These are phyloP conservation scores for Drosophila pegasa DNA, from an alignment of 2,888 invertebrate species.

Conservation along the genomic window DNA sequence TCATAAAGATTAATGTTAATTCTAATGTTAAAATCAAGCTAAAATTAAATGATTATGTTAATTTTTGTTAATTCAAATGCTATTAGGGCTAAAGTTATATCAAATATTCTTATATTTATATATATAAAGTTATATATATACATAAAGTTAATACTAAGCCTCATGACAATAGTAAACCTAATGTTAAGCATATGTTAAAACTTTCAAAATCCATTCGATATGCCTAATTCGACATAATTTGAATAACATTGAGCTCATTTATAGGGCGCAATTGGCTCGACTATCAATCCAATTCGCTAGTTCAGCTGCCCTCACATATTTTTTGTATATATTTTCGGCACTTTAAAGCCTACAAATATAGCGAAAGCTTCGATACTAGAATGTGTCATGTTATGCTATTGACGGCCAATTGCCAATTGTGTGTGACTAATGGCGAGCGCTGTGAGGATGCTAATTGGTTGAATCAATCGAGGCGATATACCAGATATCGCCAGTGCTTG, in stretches of 20 bases:
- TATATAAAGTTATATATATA: too few species aligned
- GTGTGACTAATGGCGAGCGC: constrained; percentile 63
- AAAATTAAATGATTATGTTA: too few species aligned
- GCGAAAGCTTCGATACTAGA: constrained; percentile 27
- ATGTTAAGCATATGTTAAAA: not conserved
- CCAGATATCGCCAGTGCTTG: not conserved
- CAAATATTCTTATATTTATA: too few species aligned
- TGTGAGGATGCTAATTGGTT: constrained; percentile 67
- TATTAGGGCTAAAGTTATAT: too few species aligned
- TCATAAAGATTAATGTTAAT: not conserved
- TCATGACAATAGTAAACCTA: too few species aligned
- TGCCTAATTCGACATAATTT: not conserved
- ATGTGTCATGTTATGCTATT: constrained; percentile 38
- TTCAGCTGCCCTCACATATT: not conserved
- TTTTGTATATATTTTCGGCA: constrained; percentile 7
- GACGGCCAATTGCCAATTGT: constrained; percentile 57
- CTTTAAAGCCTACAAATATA: constrained; percentile 44
- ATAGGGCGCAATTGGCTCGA: constrained; percentile 14
- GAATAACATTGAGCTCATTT: too few species aligned
- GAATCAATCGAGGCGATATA: constrained; percentile 44
- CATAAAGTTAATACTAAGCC: too few species aligned
- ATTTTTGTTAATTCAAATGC: too few species aligned
- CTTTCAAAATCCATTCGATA: not conserved
- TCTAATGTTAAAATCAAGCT: too few species aligned
- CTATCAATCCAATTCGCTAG: not conserved